A percentile compares a stretch with the other conserved stretches of the same genome.
These are phyloP conservation scores for Nesoenas mayeri DNA, from an alignment of 2,113 vertebrate species.

Conservation along the genomic window DNA sequence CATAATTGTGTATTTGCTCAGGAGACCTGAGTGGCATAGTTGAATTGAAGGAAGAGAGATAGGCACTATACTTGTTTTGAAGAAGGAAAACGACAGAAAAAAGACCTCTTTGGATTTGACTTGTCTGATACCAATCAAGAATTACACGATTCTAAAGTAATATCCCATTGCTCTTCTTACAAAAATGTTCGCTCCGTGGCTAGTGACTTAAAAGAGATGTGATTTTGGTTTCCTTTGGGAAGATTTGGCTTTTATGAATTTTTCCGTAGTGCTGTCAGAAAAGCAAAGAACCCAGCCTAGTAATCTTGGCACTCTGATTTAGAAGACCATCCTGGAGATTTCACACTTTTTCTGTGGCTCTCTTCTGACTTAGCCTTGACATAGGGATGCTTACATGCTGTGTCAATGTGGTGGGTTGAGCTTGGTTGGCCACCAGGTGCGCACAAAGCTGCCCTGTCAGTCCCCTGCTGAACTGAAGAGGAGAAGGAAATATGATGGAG, in stretches of 20 bases:
- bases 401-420: neutral
- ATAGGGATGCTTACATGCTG: neutral
- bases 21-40: slow-evolving; percentile 33
- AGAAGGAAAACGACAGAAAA: neutral
- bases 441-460: neutral
- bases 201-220: neutral
- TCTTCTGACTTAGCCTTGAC: neutral
- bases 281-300: neutral
- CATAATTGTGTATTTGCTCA: slow-evolving; percentile 1
- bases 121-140: neutral
- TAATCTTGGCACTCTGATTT: neutral
- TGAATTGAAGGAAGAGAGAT: slow-evolving; percentile 29
- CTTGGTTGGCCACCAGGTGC: neutral
- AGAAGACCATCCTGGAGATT: neutral
- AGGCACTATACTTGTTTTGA: neutral
- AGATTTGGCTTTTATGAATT: neutral
- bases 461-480: neutral
- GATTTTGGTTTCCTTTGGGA: neutral
- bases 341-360: neutral
- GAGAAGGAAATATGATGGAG: neutral
- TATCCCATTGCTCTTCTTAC: neutral
- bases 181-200: neutral
- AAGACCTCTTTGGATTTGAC: neutral
- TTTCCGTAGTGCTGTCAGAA: neutral
- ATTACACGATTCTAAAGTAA: neutral